phyloP scores from a whole-genome alignment of 1,140 invertebrate genomes.

The Andrena cerasifolii region DNA sequence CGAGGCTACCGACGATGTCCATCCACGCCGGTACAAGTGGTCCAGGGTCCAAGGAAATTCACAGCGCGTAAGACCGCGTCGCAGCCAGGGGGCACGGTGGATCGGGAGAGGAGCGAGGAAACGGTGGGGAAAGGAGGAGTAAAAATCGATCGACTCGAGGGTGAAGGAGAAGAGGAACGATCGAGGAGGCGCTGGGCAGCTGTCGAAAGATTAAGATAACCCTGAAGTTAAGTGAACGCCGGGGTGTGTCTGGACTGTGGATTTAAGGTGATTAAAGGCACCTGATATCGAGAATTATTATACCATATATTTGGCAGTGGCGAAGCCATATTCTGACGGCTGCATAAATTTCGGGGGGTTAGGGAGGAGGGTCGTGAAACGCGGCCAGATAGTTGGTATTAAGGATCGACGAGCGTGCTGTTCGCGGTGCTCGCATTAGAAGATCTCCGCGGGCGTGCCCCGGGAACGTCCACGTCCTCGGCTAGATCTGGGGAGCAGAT shows the following conservation, averaged over 20 bases:
- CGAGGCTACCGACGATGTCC: no score
- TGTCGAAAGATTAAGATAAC: slow-evolving; percentile 83
- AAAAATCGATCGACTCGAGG: slow-evolving; percentile 51
- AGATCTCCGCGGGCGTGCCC: slow-evolving; percentile 16
- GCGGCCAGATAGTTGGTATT: slow-evolving; percentile 35
- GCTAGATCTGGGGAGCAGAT: not conserved
- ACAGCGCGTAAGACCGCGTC: no score
- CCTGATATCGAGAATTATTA: slow-evolving; percentile 83
- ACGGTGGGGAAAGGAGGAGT: slow-evolving; percentile 9
- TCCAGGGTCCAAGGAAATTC: not conserved
- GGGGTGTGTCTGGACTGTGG: slow-evolving; percentile 79
- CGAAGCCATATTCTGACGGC: slow-evolving; percentile 73
- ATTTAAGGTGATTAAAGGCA: slow-evolving; percentile 83
- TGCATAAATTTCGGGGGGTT: slow-evolving; percentile 68
- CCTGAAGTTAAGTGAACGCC: slow-evolving; percentile 79
- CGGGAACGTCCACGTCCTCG: not conserved
- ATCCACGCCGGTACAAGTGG: no score
- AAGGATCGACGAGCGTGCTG: not conserved
- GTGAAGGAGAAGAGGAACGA: slow-evolving; percentile 67
- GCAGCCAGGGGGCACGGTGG: slow-evolving; percentile 10
- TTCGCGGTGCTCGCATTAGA: slow-evolving; percentile 8
- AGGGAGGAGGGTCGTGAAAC: no score
- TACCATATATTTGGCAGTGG: slow-evolving; percentile 77
- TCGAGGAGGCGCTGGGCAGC: slow-evolving; percentile 80
- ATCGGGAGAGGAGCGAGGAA: slow-evolving; percentile 28